phyloP scores from a whole-genome alignment of 2,888 invertebrate genomes.

The Mythimna impura region DNA sequence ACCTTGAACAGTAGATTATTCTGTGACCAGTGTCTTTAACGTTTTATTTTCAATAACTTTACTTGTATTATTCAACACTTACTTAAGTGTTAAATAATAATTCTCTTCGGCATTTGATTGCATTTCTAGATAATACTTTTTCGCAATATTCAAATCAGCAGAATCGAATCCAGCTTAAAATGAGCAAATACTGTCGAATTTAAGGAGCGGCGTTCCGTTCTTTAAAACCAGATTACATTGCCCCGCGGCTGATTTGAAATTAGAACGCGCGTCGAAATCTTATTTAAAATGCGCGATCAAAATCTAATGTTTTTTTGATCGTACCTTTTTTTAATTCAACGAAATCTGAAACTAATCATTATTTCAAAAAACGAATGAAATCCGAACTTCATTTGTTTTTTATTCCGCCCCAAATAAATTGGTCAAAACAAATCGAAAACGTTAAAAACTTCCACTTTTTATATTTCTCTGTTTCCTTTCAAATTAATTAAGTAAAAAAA shows the following conservation, averaged over 20 bases:
- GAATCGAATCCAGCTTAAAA: slow-evolving; percentile 30
- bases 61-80: neutral
- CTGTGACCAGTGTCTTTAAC: too few relatives aligned
- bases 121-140: neutral
- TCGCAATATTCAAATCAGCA: neutral
- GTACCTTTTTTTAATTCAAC: slow-evolving; percentile 7
- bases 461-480: slow-evolving; percentile 26
- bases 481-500: slow-evolving; percentile 57
- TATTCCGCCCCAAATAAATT: neutral
- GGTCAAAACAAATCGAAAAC: slow-evolving; percentile 30
- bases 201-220: slow-evolving; percentile 7
- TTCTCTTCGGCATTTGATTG: neutral
- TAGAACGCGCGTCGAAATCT: slow-evolving; percentile 19
- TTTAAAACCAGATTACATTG: slow-evolving; percentile 24
- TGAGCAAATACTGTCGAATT: slow-evolving; percentile 30
- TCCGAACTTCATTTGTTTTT: slow-evolving; percentile 16
- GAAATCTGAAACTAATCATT: slow-evolving; percentile 4
- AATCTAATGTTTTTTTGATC: neutral
- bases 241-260: slow-evolving; percentile 39
- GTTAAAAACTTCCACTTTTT: slow-evolving; percentile 32
- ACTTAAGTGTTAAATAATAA: neutral
- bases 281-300: slow-evolving; percentile 5
- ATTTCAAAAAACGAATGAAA: slow-evolving; percentile 10
- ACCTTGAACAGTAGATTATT: neutral
- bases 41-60: neutral